Evolutionary conservation across 2,113 vertebrate genomes (phyloP).

Genomic region (Leucoraja erinaceus): DNA sequence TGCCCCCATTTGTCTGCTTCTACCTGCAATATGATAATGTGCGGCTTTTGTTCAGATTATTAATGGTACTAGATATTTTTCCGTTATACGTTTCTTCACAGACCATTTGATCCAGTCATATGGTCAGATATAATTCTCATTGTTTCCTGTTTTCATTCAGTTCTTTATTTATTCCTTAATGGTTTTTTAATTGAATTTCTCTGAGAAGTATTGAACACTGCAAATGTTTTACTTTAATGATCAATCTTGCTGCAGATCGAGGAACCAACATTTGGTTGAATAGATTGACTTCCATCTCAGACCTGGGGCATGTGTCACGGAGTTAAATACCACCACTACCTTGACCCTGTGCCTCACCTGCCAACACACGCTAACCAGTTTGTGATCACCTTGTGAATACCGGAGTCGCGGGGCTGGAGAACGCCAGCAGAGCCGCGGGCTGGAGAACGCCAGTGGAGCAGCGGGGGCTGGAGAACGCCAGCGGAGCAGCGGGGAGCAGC

Average conservation of each 20-base stretch:
- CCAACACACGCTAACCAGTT: not conserved
- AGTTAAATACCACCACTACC: not conserved
- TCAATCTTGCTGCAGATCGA: not conserved
- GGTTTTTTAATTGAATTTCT: constrained; percentile 16
- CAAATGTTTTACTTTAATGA: not conserved
- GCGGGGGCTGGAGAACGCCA: too few species aligned
- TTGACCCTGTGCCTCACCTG: not conserved
- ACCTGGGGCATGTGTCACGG: too few species aligned
- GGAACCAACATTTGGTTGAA: not conserved
- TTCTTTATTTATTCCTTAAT: constrained; percentile 3
- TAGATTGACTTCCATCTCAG: not conserved
- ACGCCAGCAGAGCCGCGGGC: too few species aligned
- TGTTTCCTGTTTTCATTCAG: not conserved
- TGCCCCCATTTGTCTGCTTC: not conserved
- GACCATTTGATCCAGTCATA: not conserved
- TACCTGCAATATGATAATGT: not conserved
- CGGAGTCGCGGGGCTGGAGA: too few species aligned
- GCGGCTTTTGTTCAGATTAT: not conserved
- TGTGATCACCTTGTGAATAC: not conserved
- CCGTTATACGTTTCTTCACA: constrained; percentile 15
- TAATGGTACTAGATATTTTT: constrained; percentile 28
- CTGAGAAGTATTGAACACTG: not conserved
- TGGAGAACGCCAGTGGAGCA: too few species aligned
- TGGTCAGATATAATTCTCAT: not conserved
- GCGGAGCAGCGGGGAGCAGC: too few species aligned